Evolutionary conservation across 2,888 invertebrate genomes (phyloP).

Genomic region (Liopterus haemorrhoidalis): DNA sequence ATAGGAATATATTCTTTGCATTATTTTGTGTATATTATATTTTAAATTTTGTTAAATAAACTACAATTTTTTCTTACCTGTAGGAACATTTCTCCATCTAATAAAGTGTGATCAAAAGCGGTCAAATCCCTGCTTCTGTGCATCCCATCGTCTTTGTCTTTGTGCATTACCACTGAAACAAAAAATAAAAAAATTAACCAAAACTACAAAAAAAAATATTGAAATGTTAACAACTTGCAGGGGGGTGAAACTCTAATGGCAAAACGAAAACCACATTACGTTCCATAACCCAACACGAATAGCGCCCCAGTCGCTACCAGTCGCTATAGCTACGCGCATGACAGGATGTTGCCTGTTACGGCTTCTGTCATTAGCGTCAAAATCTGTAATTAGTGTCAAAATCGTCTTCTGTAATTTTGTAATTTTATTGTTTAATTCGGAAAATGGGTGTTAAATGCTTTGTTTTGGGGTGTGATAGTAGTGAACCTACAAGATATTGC

Average conservation of each 20-base stretch:
- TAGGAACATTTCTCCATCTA: slow-evolving; percentile 92
- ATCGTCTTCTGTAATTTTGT: too few species aligned
- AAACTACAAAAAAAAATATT: slow-evolving; percentile 5
- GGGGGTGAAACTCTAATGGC: background rate
- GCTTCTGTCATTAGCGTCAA: too few species aligned
- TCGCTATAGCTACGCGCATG: too few species aligned
- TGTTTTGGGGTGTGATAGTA: too few species aligned
- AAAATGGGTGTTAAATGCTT: too few species aligned
- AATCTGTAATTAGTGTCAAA: too few species aligned
- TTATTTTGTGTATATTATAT: background rate
- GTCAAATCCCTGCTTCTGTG: slow-evolving; percentile 72
- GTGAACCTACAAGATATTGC: too few species aligned
- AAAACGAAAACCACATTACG: too few species aligned
- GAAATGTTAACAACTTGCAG: background rate
- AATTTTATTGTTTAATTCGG: too few species aligned
- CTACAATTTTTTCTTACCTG: slow-evolving; percentile 58
- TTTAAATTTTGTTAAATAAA: background rate
- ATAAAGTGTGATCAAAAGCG: slow-evolving; percentile 82
- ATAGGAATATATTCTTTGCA: slow-evolving; percentile 30
- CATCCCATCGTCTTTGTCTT: slow-evolving; percentile 79
- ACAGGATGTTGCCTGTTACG: too few species aligned
- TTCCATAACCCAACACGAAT: too few species aligned
- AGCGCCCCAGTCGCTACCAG: too few species aligned
- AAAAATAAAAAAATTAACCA: slow-evolving; percentile 31
- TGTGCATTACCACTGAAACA: slow-evolving; percentile 88